These are phyloP conservation scores for Calliopsis andreniformis DNA, from an alignment of 1,140 invertebrate species.

Conservation along the genomic window DNA sequence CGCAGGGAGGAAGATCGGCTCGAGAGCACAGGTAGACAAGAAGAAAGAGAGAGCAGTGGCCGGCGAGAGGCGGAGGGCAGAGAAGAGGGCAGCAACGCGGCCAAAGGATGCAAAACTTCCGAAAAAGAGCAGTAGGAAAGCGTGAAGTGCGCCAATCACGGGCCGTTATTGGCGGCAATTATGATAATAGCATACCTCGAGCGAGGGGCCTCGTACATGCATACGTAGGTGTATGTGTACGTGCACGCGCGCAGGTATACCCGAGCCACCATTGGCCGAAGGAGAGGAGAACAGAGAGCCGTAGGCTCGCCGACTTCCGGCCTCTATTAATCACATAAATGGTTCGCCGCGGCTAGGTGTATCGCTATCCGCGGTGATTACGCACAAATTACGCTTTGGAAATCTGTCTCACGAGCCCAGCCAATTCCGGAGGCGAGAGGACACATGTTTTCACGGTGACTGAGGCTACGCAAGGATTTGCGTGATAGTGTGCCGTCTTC, in stretches of 20 bases:
- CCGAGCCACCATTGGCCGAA: slow-evolving; percentile 33
- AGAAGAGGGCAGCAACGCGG: slow-evolving; percentile 49
- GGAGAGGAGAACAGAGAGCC: slow-evolving; percentile 52
- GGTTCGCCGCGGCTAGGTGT: slow-evolving; percentile 76
- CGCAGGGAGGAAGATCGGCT: not conserved
- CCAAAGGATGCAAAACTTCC: slow-evolving; percentile 73
- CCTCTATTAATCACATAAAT: slow-evolving; percentile 81
- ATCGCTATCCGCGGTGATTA: slow-evolving; percentile 77
- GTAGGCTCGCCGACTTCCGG: slow-evolving; percentile 72
- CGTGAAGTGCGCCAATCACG: slow-evolving; percentile 80
- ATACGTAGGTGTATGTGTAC: slow-evolving; percentile 30
- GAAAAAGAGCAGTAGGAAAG: slow-evolving; percentile 77
- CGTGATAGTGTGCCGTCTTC: not conserved
- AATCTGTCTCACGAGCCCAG: slow-evolving; percentile 25
- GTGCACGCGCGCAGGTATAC: slow-evolving; percentile 41
- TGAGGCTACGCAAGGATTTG: not conserved
- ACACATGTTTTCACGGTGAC: slow-evolving; percentile 29
- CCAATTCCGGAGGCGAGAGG: not conserved
- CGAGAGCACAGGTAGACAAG: slow-evolving; percentile 18
- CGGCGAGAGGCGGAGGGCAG: not conserved
- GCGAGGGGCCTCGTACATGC: slow-evolving; percentile 70
- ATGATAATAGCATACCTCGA: slow-evolving; percentile 81
- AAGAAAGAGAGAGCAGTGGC: not conserved
- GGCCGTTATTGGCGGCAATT: slow-evolving; percentile 80
- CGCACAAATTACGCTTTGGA: slow-evolving; percentile 72